These are phyloP conservation scores for Azorinus chamasolen DNA, from an alignment of 2,888 invertebrate species.

Conservation along the genomic window DNA sequence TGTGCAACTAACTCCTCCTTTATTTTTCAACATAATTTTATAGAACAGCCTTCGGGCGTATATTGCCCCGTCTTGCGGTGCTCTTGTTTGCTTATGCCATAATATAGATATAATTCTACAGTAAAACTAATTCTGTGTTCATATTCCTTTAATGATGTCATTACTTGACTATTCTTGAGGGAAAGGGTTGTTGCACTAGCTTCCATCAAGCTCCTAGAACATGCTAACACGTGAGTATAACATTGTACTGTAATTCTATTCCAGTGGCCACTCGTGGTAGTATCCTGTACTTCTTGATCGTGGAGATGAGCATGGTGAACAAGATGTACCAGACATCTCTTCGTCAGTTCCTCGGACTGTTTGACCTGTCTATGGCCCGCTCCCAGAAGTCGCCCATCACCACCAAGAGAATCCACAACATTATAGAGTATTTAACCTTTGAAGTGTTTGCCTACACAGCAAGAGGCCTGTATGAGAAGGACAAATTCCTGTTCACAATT, in stretches of 20 bases:
- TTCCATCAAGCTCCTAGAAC: no score
- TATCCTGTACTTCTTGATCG: slow-evolving; percentile 97
- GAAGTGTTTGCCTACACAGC: slow-evolving; percentile 97
- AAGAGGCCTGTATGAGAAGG: slow-evolving; percentile 96
- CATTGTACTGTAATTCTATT: slow-evolving; percentile 31
- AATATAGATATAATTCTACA: no score
- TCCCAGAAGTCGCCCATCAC: slow-evolving; percentile 94
- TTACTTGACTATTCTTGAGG: no score
- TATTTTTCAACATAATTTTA: no score
- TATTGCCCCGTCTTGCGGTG: no score
- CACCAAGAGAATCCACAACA: slow-evolving; percentile 93
- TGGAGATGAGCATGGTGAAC: slow-evolving; percentile 98
- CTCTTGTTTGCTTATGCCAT: no score
- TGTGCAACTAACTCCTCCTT: no score
- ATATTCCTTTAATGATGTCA: no score
- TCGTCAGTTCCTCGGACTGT: slow-evolving; percentile 96
- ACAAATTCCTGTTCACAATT: slow-evolving; percentile 96
- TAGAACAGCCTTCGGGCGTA: no score
- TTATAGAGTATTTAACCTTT: slow-evolving; percentile 95
- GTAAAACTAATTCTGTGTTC: no score
- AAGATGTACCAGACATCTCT: slow-evolving; percentile 98
- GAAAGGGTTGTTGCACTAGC: no score
- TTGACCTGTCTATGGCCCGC: slow-evolving; percentile 95
- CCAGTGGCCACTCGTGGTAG: slow-evolving; percentile 96
- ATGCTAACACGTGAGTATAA: no score